A percentile compares a stretch with the other conserved stretches of the same genome.
phyloP scores from a whole-genome alignment of 2,113 vertebrate species.

The Agelaius phoeniceus region DNA sequence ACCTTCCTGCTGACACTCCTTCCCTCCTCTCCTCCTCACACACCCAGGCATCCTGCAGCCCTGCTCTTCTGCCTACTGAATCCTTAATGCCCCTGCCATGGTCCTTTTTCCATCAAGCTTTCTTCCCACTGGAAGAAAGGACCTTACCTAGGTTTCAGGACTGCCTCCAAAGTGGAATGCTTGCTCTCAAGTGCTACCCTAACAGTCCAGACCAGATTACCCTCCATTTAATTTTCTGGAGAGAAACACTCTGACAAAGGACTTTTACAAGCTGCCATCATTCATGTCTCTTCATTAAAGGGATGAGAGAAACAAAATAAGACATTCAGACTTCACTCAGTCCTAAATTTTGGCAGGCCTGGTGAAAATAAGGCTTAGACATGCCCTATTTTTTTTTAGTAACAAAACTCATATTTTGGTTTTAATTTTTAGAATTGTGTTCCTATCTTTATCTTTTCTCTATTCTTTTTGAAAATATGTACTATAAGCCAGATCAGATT shows the following conservation, averaged over 20 bases:
- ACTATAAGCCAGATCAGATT: background rate
- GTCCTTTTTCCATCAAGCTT: background rate
- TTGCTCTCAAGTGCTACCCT: background rate
- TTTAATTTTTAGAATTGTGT: background rate
- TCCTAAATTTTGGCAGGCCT: background rate
- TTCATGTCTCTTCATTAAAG: background rate
- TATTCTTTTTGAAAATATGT: background rate
- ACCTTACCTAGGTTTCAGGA: background rate
- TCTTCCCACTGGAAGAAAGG: background rate
- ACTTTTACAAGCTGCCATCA: background rate
- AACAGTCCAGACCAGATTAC: background rate
- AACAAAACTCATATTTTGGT: background rate
- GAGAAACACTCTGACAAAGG: background rate
- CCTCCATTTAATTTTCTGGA: background rate
- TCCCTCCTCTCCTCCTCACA: background rate
- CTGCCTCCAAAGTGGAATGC: background rate
- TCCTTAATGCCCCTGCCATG: background rate
- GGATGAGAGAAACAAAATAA: background rate
- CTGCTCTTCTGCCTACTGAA: background rate
- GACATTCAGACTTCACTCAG: background rate
- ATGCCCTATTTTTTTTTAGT: background rate
- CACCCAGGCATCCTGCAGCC: fast-evolving
- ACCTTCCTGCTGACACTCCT: background rate
- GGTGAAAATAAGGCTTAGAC: background rate
- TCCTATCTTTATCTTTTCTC: background rate